phyloP scores from a whole-genome alignment of 2,113 vertebrate genomes.

The Penelope pileata region DNA sequence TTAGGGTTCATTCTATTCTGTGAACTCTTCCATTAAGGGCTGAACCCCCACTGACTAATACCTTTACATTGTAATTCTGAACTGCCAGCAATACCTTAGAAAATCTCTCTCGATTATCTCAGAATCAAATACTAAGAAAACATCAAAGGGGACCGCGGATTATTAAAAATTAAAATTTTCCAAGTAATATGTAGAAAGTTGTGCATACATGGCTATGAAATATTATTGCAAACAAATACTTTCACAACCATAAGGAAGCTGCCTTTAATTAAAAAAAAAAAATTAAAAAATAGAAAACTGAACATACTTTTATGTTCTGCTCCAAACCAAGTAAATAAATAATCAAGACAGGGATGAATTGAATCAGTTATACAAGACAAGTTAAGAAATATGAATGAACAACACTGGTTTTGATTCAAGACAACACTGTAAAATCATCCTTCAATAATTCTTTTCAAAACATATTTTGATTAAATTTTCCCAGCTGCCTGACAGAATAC shows the following conservation, averaged over 20 bases:
- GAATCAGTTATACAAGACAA: neutral
- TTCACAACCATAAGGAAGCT: neutral
- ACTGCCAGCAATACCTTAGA: neutral
- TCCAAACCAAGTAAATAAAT: constrained; percentile 70
- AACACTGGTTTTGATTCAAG: neutral
- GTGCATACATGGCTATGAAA: neutral
- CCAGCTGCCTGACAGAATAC: neutral
- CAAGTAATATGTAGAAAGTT: neutral
- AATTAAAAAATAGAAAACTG: neutral
- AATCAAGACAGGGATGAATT: constrained; percentile 38
- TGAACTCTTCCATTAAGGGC: neutral
- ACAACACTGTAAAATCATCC: neutral
- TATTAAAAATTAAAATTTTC: neutral
- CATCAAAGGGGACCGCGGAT: neutral
- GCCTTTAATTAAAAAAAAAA: neutral
- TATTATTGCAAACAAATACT: neutral
- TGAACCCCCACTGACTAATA: neutral
- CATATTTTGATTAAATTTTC: neutral
- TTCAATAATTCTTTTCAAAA: neutral
- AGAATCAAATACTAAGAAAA: neutral
- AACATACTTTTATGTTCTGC: neutral
- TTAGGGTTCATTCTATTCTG: neutral
- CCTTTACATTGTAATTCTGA: neutral
- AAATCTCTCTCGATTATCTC: neutral
- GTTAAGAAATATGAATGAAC: neutral